These are phyloP conservation scores for Okapia johnstoni DNA, from an alignment of 2,113 vertebrate species.

Conservation along the genomic window DNA sequence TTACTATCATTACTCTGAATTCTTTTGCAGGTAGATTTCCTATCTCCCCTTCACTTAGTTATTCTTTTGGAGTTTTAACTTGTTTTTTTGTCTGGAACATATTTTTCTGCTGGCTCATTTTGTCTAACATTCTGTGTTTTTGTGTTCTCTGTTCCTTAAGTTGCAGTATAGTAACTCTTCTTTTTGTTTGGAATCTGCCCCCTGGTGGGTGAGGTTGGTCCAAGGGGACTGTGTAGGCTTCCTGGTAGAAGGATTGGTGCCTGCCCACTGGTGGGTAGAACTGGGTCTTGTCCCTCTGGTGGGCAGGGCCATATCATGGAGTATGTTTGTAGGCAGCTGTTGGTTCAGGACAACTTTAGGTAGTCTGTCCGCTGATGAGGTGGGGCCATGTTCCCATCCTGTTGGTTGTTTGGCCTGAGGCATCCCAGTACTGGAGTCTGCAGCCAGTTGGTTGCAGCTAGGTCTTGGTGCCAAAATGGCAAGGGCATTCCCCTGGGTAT, in stretches of 20 bases:
- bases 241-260: background rate
- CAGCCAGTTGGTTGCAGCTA: background rate
- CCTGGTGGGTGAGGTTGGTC: background rate
- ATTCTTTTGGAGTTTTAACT: background rate
- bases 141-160: background rate
- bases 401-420: background rate
- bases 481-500: background rate
- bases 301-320: background rate
- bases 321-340: background rate
- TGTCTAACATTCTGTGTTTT: background rate
- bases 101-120: background rate
- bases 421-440: background rate
- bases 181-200: background rate
- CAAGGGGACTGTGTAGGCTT: background rate
- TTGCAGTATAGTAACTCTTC: background rate
- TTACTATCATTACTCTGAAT: background rate
- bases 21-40: background rate
- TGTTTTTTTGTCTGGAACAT: background rate
- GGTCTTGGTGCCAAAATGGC: background rate
- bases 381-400: background rate
- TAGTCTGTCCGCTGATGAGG: background rate
- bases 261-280: background rate
- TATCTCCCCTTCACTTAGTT: background rate
- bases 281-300: background rate
- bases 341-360: background rate